Evolutionary conservation across 2,113 vertebrate species (phyloP).

Genomic region (Brienomyrus brachyistius): DNA sequence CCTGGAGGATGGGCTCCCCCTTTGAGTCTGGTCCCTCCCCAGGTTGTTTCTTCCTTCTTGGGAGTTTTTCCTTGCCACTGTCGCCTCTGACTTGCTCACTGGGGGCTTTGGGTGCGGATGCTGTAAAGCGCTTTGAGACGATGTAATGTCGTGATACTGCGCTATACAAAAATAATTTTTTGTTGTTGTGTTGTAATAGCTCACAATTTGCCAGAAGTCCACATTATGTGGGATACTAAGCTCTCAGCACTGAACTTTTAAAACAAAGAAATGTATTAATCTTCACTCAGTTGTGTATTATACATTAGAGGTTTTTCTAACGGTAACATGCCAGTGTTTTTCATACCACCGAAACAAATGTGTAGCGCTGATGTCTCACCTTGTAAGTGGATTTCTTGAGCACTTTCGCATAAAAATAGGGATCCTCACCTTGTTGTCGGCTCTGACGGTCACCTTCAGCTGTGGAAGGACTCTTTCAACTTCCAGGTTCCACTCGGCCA

Average conservation of each 20-base stretch:
- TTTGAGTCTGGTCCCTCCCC: too few relatives aligned
- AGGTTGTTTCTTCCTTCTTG: too few relatives aligned
- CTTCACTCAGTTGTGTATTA: neutral
- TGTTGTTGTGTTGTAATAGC: too few relatives aligned
- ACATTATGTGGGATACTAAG: neutral
- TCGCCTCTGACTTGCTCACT: too few relatives aligned
- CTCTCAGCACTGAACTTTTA: neutral
- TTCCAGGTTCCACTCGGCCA: constrained; percentile 86
- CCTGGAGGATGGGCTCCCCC: too few relatives aligned
- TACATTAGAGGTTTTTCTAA: neutral
- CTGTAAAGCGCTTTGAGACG: too few relatives aligned
- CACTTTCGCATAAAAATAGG: neutral
- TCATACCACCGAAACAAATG: neutral
- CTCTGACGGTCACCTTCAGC: constrained; percentile 82
- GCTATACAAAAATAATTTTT: too few relatives aligned
- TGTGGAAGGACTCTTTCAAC: constrained; percentile 90
- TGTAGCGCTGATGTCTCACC: neutral
- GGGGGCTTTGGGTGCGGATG: too few relatives aligned
- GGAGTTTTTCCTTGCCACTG: too few relatives aligned
- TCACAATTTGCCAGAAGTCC: neutral
- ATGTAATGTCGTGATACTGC: too few relatives aligned
- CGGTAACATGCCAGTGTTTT: neutral
- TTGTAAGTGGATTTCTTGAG: neutral
- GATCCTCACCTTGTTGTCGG: constrained; percentile 82
- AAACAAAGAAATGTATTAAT: neutral